Base-by-base conservation (phyloP, 2,888 invertebrate genomes). In the Parnassius smintheus region DNA sequence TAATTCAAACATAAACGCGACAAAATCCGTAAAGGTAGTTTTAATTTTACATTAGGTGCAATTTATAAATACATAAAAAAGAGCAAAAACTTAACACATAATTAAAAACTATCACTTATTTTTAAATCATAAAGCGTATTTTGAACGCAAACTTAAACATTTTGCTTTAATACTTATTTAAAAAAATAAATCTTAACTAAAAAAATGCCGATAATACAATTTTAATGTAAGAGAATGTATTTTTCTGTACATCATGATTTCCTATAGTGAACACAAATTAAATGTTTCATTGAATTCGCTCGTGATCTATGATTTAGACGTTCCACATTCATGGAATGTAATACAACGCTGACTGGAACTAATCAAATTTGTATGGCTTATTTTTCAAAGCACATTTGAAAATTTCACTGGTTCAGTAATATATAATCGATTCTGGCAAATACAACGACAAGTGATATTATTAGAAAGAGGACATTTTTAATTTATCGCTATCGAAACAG, bases 331-430 rank as follows among this genome's bases (percentile, higher is more conserved):
- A 68, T 64, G 68, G 81, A 77, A 82, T 81, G 79, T 56, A 25
- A 64, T 66, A 65, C 66, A 67, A 56, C 63, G 58, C 62, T 64
- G 72, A 80, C 81, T 83, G 83, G 72, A 78, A 75, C 86, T 77
- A 86, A 88, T 88, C 82, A 77, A 80, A 86, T 88, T 81, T 82
- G 72, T 79, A 81, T 83, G 87, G 86, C 82, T 81, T 83, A 85
- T 86, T 88, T 82, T 83, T 86, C 81, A 85, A 82, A 82, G 82
- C 78, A 75, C 85, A 88, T 91, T 89, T 88, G 88, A 89, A 87
- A 88, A 82, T 82, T 85, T 2, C 72, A 80, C 76, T 77, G 80
- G 76, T 76, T 78, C 76, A 76, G 85, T 87, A 88, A 89, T 89
- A 86, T 86, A 82, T 88, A 84, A 88, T 85, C 83, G 76, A 78